A percentile compares a stretch with the other conserved stretches of the same genome.
These are phyloP conservation scores for Psix sp. DNA, from an alignment of 1,140 invertebrate genomes.

Conservation along the genomic window DNA sequence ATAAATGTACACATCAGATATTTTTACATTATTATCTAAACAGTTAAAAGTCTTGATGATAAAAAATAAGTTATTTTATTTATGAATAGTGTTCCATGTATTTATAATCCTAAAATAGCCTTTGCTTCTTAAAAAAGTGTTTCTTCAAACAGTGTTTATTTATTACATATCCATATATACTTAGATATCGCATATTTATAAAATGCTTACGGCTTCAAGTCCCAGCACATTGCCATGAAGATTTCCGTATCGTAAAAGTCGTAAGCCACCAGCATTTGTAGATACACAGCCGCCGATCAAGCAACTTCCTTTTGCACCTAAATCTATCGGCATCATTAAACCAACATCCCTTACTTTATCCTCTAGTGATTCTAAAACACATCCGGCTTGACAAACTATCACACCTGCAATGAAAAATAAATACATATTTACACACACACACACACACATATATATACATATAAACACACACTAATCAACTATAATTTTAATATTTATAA, in stretches of 20 bases:
- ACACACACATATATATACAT: background rate
- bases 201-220: slow-evolving; percentile 88
- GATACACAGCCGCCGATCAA: slow-evolving; percentile 98
- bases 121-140: no score
- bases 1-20: no score
- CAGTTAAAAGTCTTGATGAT: no score
- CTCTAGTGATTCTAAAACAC: slow-evolving; percentile 92
- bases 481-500: no score
- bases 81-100: no score
- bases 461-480: background rate
- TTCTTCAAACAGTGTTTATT: no score
- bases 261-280: slow-evolving; percentile 97
- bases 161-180: no score
- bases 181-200: no score
- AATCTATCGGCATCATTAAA: slow-evolving; percentile 95
- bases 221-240: slow-evolving; percentile 94
- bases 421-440: background rate
- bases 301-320: slow-evolving; percentile 97
- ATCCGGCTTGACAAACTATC: slow-evolving; percentile 93
- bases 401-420: slow-evolving; percentile 79
- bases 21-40: no score
- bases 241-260: slow-evolving; percentile 95
- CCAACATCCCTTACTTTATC: slow-evolving; percentile 83
- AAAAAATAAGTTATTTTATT: no score
- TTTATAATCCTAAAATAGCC: no score